Evolutionary conservation across 2,888 invertebrate genomes (phyloP), one percentile per base, ranked within the genome.

Genomic region (Himalopsyche kuldschensis): DNA sequence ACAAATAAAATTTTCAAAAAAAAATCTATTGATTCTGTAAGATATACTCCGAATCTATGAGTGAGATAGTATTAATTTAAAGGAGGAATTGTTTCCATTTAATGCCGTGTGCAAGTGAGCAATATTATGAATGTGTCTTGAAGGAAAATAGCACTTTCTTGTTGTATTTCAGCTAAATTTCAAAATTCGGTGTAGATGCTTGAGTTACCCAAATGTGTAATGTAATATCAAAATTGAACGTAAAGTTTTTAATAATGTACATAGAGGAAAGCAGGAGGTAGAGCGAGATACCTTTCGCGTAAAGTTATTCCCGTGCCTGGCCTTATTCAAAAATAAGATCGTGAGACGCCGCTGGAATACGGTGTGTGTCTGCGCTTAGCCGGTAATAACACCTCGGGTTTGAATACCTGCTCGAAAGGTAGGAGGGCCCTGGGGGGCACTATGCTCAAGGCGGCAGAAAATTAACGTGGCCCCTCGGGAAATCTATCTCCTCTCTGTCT

Each of bases 371-470:
- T 84, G 78, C 82, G 88, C 89, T 89, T 89, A 89, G 89, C 88
- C 89, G 88, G 89, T 90, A 91, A 91, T 91, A 92, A 92, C 92
- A 92, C 92, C 92, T 92, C 91, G 89, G 90, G 84, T 90, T 89
- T 90, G 91, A 91, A 91, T 90, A 90, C 90, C 89, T 90, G 88
- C 90, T 90, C 89, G 91, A 91, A 91, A 92, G 92, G 92, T 91
- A 91, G 90, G 89, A 89, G 89, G 91, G 91, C 94, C 92, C 93
- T 88, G 87, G 93, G 90, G 94, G 91, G 93, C 92, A 93, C 91
- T 94, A 93, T 94, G 94, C 94, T 93, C 94, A 94, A 94, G 94
- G 94, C 94, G 94, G 94, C 94, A 94, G 94, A 94, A 94, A 94
- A 94, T 94, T 94, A 94, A 94, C 94, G 93, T 92, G 92, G 91